These are phyloP conservation scores for Archips xylosteana DNA, from an alignment of 2,888 invertebrate species.

Conservation along the genomic window DNA sequence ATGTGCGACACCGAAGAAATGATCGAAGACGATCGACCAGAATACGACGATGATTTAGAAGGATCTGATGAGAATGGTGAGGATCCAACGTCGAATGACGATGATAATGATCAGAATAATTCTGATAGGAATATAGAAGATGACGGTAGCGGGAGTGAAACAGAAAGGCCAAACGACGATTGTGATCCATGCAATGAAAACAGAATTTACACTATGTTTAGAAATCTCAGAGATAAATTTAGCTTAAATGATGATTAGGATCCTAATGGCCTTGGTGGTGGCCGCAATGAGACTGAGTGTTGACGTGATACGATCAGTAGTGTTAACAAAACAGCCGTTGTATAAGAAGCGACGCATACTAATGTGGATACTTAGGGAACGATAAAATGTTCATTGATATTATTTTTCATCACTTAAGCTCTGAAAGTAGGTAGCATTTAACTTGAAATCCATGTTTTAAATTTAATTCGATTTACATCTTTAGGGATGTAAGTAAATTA, in stretches of 20 bases:
- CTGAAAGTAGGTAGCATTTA: too few species aligned
- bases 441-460: too few species aligned
- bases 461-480: too few species aligned
- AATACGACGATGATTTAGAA: constrained; percentile 7
- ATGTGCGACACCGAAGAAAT: constrained; percentile 64
- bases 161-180: constrained; percentile 48
- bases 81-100: constrained; percentile 5
- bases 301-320: constrained; percentile 13
- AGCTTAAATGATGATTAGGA: constrained; percentile 56
- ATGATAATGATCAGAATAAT: constrained; percentile 31
- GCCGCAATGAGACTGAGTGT: constrained; percentile 26
- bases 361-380: not conserved
- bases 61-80: constrained; percentile 11
- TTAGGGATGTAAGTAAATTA: too few species aligned
- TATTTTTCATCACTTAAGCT: not conserved
- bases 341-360: not conserved
- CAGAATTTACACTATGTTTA: constrained; percentile 69
- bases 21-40: constrained; percentile 23
- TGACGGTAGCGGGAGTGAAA: constrained; percentile 40
- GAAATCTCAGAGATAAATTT: constrained; percentile 72
- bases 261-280: constrained; percentile 2
- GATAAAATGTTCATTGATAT: not conserved
- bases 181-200: constrained; percentile 72
- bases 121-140: constrained; percentile 40
- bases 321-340: not conserved